Evolutionary conservation across 2,113 vertebrate genomes (phyloP).

Genomic region (Chinchilla lanigera): DNA sequence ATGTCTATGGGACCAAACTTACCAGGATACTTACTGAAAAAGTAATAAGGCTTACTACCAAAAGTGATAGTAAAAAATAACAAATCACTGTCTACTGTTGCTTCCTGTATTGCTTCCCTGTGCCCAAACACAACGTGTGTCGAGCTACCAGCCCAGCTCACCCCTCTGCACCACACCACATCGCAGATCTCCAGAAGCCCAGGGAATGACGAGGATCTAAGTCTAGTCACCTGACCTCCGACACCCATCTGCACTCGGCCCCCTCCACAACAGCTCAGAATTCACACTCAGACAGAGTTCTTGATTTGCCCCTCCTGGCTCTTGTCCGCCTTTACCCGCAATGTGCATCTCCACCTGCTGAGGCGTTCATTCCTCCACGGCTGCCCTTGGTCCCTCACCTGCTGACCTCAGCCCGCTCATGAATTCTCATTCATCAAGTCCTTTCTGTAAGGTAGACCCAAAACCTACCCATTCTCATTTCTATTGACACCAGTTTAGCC

Average conservation of each 20-base stretch:
- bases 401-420: neutral
- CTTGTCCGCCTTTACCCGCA: neutral
- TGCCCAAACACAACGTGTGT: neutral
- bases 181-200: neutral
- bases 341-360: fast-evolving
- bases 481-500: neutral
- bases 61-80: too few relatives aligned
- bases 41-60: neutral
- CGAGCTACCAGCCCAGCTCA: neutral
- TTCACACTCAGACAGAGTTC: neutral
- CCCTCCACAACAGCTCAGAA: neutral
- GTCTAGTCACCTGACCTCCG: neutral
- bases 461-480: neutral
- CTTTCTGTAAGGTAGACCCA: neutral
- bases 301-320: neutral
- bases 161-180: neutral
- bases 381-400: neutral
- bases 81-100: neutral
- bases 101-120: neutral
- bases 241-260: neutral
- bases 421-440: neutral
- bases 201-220: neutral
- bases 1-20: neutral
- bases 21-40: neutral
- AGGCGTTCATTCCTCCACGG: neutral